A percentile compares a stretch with the other conserved stretches of the same genome.
phyloP scores from a whole-genome alignment of 2,888 invertebrate genomes.

The Agonopterix heracliana region DNA sequence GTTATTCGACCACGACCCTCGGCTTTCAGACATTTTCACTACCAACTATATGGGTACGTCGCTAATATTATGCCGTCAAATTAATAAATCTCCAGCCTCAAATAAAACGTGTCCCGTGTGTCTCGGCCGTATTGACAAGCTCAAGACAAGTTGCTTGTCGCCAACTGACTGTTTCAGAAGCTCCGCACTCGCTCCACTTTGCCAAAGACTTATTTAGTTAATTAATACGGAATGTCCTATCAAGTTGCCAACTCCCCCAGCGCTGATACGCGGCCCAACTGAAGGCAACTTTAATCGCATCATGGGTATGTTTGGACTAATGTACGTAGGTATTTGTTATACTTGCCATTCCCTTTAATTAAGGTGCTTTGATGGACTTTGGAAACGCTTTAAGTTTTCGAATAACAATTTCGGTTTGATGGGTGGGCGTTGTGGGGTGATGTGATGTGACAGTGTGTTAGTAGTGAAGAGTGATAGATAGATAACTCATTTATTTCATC shows the following conservation, averaged over 20 bases:
- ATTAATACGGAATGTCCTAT: slow-evolving; percentile 75
- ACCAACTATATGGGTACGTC: too few species aligned
- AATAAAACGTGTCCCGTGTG: slow-evolving; percentile 45
- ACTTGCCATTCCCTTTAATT: slow-evolving; percentile 51
- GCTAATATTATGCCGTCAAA: too few species aligned
- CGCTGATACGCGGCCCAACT: slow-evolving; percentile 49
- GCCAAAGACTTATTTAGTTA: slow-evolving; percentile 71
- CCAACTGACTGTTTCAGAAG: slow-evolving; percentile 57
- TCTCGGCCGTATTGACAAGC: slow-evolving; percentile 74
- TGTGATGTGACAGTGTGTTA: too few species aligned
- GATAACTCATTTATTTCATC: too few species aligned
- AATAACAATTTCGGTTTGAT: slow-evolving; percentile 7
- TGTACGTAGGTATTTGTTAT: slow-evolving; percentile 28
- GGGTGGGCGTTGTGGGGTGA: neutral
- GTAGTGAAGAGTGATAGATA: too few species aligned
- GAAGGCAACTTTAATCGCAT: slow-evolving; percentile 62
- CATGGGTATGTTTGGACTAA: slow-evolving; percentile 39
- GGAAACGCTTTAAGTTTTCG: slow-evolving; percentile 6
- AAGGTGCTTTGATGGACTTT: slow-evolving; percentile 41
- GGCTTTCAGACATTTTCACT: too few species aligned
- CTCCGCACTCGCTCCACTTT: slow-evolving; percentile 60
- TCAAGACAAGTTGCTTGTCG: slow-evolving; percentile 68
- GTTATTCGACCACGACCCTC: too few species aligned
- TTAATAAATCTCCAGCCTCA: too few species aligned
- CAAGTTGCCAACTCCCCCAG: slow-evolving; percentile 63